These are phyloP conservation scores for Capitella teleta DNA, from an alignment of 1,140 invertebrate species.

Conservation along the genomic window DNA sequence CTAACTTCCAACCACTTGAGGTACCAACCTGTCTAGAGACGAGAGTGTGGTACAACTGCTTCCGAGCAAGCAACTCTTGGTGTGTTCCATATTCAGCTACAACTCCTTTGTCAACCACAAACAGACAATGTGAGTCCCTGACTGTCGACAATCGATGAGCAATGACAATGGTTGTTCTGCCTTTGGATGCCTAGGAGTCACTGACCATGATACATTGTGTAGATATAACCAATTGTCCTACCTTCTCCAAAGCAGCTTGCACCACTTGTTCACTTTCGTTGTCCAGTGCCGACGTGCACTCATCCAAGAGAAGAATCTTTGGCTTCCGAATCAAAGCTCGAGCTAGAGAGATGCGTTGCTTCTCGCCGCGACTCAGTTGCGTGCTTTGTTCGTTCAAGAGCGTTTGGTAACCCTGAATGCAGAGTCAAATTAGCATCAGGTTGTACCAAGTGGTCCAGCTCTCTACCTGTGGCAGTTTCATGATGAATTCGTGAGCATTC, in stretches of 20 bases:
- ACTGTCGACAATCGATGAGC: constrained; percentile 80
- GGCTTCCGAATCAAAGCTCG: constrained; percentile 72
- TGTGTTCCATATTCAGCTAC: no score
- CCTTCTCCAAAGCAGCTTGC: constrained; percentile 28
- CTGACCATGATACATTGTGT: background rate
- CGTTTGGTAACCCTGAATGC: constrained; percentile 5
- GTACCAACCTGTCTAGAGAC: no score
- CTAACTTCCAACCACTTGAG: no score
- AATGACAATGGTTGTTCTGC: constrained; percentile 74
- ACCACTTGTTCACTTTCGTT: constrained; percentile 26
- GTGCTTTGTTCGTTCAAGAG: constrained; percentile 31
- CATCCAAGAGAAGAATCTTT: constrained; percentile 56
- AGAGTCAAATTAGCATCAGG: background rate
- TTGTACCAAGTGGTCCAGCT: background rate
- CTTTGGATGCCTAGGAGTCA: constrained; percentile 37
- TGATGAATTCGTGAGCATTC: constrained; percentile 78
- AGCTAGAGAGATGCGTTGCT: constrained; percentile 67
- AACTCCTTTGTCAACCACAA: constrained; percentile 55
- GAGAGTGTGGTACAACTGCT: no score
- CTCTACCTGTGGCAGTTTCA: constrained; percentile 58
- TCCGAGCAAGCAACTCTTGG: no score
- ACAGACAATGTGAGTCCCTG: constrained; percentile 65
- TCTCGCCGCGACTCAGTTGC: constrained; percentile 56
- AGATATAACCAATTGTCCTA: no score
- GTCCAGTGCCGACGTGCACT: constrained; percentile 56